Percentiles rank a stretch among this genome's conserved stretches.
Conservation (phyloP, 1,140 invertebrate genomes). For the Whitmania pigra region DNA sequence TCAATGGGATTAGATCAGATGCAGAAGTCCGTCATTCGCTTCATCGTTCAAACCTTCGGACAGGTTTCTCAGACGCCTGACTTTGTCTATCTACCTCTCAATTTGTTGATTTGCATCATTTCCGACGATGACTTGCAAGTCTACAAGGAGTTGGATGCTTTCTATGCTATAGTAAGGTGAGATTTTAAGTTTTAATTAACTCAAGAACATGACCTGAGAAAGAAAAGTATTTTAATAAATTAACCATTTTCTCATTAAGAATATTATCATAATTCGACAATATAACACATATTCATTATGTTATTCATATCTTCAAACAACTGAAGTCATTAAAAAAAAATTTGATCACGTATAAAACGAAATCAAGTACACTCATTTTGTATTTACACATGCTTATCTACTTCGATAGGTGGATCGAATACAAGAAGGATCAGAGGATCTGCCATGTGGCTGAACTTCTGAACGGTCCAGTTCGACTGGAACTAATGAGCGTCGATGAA, state of each 20-base stretch:
- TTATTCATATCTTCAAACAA: background rate
- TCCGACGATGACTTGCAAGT: background rate
- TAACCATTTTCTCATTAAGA: background rate
- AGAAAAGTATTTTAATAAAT: background rate
- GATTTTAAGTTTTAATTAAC: background rate
- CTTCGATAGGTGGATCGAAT: background rate
- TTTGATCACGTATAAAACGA: background rate
- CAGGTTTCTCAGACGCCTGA: slow-evolving; percentile 8
- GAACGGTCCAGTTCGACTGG: slow-evolving; percentile 3
- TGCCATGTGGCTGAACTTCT: background rate
- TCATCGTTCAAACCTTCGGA: slow-evolving; percentile 1
- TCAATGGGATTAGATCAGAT: background rate
- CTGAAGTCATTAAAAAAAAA: background rate
- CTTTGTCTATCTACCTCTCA: slow-evolving; percentile 3
- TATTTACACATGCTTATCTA: background rate
- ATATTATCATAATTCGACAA: too few relatives aligned
- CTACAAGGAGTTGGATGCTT: slow-evolving; percentile 5
- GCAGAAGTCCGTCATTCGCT: slow-evolving; percentile 2
- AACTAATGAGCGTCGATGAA: background rate
- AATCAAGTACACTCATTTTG: background rate
- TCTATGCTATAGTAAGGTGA: slow-evolving; percentile 1
- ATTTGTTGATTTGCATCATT: background rate
- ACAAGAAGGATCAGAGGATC: background rate
- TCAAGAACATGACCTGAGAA: background rate
- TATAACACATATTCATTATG: too few relatives aligned